Evolutionary conservation across 2,888 invertebrate species (phyloP).

Genomic region (Lithosia quadra): DNA sequence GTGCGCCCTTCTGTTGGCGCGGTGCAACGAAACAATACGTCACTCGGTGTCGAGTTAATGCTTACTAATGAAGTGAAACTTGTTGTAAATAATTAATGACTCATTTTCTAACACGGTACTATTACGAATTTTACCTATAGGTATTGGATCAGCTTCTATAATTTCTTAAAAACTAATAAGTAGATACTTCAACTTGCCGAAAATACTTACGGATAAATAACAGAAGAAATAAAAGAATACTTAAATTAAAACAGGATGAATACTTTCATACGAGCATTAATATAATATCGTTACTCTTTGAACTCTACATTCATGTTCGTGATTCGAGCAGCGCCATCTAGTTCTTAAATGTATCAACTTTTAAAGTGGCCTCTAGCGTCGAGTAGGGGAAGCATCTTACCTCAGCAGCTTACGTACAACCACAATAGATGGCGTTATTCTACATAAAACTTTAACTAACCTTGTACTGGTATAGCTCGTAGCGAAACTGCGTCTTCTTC

Average conservation of each 20-base stretch:
- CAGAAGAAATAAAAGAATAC: background rate
- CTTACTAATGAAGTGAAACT: slow-evolving; percentile 46
- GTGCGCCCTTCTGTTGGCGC: slow-evolving; percentile 40
- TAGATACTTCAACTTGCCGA: too few relatives aligned
- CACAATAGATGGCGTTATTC: slow-evolving; percentile 60
- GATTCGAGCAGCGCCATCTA: slow-evolving; percentile 7
- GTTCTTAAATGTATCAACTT: background rate
- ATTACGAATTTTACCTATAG: background rate
- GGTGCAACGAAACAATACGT: slow-evolving; percentile 30
- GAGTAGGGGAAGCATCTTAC: slow-evolving; percentile 32
- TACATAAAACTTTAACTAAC: slow-evolving; percentile 69
- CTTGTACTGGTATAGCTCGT: slow-evolving; percentile 88
- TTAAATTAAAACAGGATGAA: background rate
- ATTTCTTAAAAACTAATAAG: background rate
- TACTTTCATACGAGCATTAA: too few relatives aligned
- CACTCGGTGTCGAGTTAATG: slow-evolving; percentile 28
- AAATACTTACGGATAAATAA: too few relatives aligned
- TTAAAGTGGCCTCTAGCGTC: slow-evolving; percentile 57
- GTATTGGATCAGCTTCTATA: background rate
- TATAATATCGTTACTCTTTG: too few relatives aligned
- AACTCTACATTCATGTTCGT: background rate
- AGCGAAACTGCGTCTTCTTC: slow-evolving; percentile 89
- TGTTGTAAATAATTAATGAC: slow-evolving; percentile 37
- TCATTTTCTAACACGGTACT: slow-evolving; percentile 8
- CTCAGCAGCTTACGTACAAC: background rate